Evolutionary conservation across 35 echinoderm and acorn worm genomes (phyloP).

Genomic region (Patiria miniata): DNA sequence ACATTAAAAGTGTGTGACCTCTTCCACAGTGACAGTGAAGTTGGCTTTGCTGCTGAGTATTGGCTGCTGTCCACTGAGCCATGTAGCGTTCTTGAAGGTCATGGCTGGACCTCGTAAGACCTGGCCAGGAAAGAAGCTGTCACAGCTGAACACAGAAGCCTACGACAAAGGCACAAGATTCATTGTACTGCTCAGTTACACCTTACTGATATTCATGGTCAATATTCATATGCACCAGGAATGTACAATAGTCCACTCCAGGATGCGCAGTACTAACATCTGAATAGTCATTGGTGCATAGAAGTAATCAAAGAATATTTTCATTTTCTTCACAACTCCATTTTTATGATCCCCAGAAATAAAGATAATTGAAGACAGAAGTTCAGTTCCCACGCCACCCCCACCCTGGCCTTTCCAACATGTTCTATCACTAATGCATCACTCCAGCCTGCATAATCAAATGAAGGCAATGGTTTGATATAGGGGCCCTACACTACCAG

Average conservation of each 20-base stretch:
- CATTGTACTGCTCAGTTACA: neutral
- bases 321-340: too few species aligned
- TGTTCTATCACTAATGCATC: too few species aligned
- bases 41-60: slow-evolving; percentile 77
- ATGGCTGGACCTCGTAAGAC: slow-evolving; percentile 66
- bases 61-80: slow-evolving; percentile 89
- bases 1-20: slow-evolving; percentile 49
- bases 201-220: neutral
- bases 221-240: neutral
- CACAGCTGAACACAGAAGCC: slow-evolving; percentile 80
- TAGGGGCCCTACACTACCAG: too few species aligned
- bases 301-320: too few species aligned
- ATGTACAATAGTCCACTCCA: neutral
- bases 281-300: too few species aligned
- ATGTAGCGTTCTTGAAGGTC: slow-evolving; percentile 87
- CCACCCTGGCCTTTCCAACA: too few species aligned
- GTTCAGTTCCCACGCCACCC: too few species aligned
- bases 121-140: slow-evolving; percentile 92
- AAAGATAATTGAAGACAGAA: too few species aligned
- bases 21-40: slow-evolving; percentile 91
- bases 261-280: too few species aligned
- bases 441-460: too few species aligned
- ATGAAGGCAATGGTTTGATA: too few species aligned
- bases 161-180: neutral
- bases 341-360: too few species aligned